A percentile compares a stretch with the other conserved stretches of the same genome.
phyloP scores from a whole-genome alignment of 2,888 invertebrate genomes.

The Ethmia dodecea region DNA sequence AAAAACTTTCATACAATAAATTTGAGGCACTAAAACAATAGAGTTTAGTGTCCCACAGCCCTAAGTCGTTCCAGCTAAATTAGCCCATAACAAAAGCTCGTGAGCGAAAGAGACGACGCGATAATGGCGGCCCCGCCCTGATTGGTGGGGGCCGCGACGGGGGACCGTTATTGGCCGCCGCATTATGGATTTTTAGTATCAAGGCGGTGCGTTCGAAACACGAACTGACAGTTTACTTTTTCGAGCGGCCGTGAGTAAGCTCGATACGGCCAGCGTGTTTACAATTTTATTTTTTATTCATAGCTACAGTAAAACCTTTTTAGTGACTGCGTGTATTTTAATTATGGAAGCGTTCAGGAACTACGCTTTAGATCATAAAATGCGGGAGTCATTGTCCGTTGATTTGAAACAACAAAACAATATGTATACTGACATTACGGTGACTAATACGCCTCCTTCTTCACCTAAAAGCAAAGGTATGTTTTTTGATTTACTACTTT shows the following conservation, averaged over 20 bases:
- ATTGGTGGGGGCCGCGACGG: conserved; percentile 55
- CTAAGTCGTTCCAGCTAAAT: conserved; percentile 36
- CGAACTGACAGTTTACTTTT: conserved; percentile 59
- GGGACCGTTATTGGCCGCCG: conserved; percentile 56
- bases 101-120: conserved; percentile 57
- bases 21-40: too few relatives aligned
- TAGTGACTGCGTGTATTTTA: neutral
- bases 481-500: conserved; percentile 13
- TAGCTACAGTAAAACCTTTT: conserved; percentile 12
- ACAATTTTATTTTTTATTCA: conserved; percentile 15
- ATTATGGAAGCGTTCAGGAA: conserved; percentile 40
- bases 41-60: conserved; percentile 33
- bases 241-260: conserved; percentile 27
- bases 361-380: conserved; percentile 36
- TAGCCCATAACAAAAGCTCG: conserved; percentile 48
- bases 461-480: conserved; percentile 63
- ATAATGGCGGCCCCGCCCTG: conserved; percentile 58
- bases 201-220: conserved; percentile 45
- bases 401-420: conserved; percentile 40
- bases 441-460: conserved; percentile 44
- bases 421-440: conserved; percentile 31
- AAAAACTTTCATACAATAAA: too few relatives aligned
- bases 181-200: conserved; percentile 70
- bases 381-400: conserved; percentile 39
- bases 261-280: conserved; percentile 23